These are phyloP conservation scores for Hyposmocoma kahamanoa DNA, from an alignment of 1,140 invertebrate species.

Conservation along the genomic window DNA sequence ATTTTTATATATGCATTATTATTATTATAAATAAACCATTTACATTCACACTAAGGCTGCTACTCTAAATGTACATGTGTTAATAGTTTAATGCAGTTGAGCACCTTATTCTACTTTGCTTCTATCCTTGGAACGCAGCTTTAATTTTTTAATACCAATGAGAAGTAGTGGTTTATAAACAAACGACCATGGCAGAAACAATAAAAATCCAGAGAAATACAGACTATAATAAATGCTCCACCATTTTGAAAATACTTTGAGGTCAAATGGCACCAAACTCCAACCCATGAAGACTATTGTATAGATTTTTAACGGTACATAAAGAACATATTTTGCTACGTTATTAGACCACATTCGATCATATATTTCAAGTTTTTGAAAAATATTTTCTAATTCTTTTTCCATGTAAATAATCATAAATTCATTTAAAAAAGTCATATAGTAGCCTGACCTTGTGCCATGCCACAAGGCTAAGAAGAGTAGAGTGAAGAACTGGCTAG, in stretches of 20 bases:
- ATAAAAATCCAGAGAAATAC: conserved; percentile 54
- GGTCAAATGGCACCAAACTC: conserved; percentile 85
- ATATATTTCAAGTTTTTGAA: conserved; percentile 71
- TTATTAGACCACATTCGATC: conserved; percentile 56
- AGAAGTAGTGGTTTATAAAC: conserved; percentile 56
- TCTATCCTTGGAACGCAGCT: no score
- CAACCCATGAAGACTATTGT: conserved; percentile 90
- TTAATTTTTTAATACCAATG: no score
- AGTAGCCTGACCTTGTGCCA: conserved; percentile 93
- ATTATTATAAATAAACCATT: no score
- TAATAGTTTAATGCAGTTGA: no score
- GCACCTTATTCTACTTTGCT: no score
- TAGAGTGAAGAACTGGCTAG: conserved; percentile 88
- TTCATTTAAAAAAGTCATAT: conserved; percentile 93
- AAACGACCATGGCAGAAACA: conserved; percentile 56
- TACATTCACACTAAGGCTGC: no score
- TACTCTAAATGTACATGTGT: no score
- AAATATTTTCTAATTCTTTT: conserved; percentile 78
- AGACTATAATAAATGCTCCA: conserved; percentile 44
- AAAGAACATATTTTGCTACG: conserved; percentile 49
- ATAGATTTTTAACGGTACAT: conserved; percentile 82
- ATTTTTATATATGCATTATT: no score
- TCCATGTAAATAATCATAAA: conserved; percentile 92
- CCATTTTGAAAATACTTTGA: conserved; percentile 77
- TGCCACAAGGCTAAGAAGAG: conserved; percentile 95